A percentile compares a stretch with the other conserved stretches of the same genome.
Evolutionary conservation across 2,113 vertebrate species (phyloP).

Genomic region (rat (Rattus norvegicus)): DNA sequence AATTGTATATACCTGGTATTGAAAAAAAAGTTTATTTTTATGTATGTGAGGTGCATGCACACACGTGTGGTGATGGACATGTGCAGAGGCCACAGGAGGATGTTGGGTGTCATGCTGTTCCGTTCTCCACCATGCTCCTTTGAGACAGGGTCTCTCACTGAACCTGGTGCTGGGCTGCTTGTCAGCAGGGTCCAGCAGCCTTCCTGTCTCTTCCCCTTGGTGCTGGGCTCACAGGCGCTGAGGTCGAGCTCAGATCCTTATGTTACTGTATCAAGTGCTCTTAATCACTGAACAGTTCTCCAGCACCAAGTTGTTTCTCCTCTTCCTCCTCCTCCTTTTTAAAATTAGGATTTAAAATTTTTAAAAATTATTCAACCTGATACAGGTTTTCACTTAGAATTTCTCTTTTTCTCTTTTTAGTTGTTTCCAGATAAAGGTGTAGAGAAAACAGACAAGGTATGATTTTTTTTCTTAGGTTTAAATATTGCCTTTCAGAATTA

Average conservation of each 20-base stretch:
- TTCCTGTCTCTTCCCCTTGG: no score
- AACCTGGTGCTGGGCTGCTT: background rate
- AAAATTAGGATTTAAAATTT: conserved; percentile 25
- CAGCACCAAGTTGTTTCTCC: no score
- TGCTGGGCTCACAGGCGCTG: background rate
- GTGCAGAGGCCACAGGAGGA: background rate
- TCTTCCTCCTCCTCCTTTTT: background rate
- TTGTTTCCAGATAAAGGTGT: conserved; percentile 97
- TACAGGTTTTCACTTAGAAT: conserved; percentile 51
- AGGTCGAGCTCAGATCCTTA: background rate
- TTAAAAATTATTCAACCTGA: background rate
- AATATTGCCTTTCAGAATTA: conserved; percentile 48
- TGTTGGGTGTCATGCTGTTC: background rate
- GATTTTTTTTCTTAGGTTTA: conserved; percentile 66
- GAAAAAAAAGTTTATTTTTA: background rate
- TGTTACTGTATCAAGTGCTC: background rate
- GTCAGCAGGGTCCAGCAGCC: background rate
- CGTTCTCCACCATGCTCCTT: background rate
- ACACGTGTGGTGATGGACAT: background rate
- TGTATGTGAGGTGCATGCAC: background rate
- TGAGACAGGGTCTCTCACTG: background rate
- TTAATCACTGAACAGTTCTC: no score
- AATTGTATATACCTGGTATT: background rate
- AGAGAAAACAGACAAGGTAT: conserved; percentile 97
- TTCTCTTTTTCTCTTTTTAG: conserved; percentile 85